A percentile compares a stretch with the other conserved stretches of the same genome.
Evolutionary conservation across 92 coral and sea anemone species (phyloP).

Genomic region (Umimayanthus kanabou): DNA sequence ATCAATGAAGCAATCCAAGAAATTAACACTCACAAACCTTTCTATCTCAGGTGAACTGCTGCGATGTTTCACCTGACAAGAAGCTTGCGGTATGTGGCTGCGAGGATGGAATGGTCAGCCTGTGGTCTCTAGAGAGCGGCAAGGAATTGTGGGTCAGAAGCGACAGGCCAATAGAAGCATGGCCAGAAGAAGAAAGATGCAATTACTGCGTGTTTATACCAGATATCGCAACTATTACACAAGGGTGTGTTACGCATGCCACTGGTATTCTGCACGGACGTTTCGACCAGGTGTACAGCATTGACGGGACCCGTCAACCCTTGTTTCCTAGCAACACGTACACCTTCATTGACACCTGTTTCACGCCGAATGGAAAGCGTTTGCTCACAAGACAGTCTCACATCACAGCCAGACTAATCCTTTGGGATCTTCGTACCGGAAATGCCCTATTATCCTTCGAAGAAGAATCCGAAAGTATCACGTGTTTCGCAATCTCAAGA

Average conservation of each 20-base stretch:
- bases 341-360: slow-evolving; percentile 53
- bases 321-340: slow-evolving; percentile 40
- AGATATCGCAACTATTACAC: not conserved
- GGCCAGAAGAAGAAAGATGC: slow-evolving; percentile 57
- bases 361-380: slow-evolving; percentile 49
- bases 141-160: slow-evolving; percentile 45
- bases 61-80: slow-evolving; percentile 48
- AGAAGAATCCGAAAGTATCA: slow-evolving; percentile 43
- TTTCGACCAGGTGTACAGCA: slow-evolving; percentile 42
- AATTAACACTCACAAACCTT: not conserved
- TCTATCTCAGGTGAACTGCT: slow-evolving; percentile 43
- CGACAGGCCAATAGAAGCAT: slow-evolving; percentile 42
- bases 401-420: slow-evolving; percentile 41
- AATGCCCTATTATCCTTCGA: slow-evolving; percentile 9
- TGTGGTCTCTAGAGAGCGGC: slow-evolving; percentile 69
- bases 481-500: slow-evolving; percentile 52
- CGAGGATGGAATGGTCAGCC: slow-evolving; percentile 42
- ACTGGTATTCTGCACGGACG: slow-evolving; percentile 49
- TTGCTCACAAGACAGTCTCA: slow-evolving; percentile 51
- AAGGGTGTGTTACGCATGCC: not conserved
- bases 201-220: slow-evolving; percentile 62
- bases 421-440: slow-evolving; percentile 58
- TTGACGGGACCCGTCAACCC: slow-evolving; percentile 1
- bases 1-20: not conserved
- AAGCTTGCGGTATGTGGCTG: slow-evolving; percentile 62